Evolutionary conservation across 1,140 invertebrate genomes (phyloP).

Genomic region (Latrodectus geometricus): DNA sequence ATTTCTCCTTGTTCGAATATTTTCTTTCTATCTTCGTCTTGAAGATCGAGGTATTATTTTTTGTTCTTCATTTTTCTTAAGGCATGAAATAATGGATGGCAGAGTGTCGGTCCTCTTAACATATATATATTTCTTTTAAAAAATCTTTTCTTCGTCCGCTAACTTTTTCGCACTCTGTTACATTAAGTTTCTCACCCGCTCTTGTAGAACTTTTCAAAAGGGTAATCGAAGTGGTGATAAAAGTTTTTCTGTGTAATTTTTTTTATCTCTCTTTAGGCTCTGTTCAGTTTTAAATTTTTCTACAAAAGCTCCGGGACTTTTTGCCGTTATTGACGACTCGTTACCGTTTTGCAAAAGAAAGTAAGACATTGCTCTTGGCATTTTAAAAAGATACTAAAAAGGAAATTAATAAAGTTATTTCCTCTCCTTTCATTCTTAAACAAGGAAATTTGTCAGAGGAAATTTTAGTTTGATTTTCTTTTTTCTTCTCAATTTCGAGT

Average conservation of each 20-base stretch:
- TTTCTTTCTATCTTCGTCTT: not conserved
- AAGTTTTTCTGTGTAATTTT: constrained; percentile 4
- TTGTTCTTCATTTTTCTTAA: constrained; percentile 45
- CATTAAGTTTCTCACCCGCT: constrained; percentile 31
- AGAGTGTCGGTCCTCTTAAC: constrained; percentile 24
- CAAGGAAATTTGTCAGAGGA: not conserved
- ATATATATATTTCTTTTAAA: not conserved
- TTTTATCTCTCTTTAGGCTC: not conserved
- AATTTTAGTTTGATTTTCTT: too few relatives aligned
- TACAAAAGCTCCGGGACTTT: not conserved
- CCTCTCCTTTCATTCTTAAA: not conserved
- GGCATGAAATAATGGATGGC: constrained; percentile 54
- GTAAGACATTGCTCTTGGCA: not conserved
- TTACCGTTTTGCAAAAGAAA: not conserved
- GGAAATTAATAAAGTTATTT: not conserved
- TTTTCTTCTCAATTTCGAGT: too few relatives aligned
- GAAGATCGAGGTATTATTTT: constrained; percentile 3
- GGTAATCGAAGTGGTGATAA: constrained; percentile 58
- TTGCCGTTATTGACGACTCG: not conserved
- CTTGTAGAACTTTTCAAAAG: constrained; percentile 43
- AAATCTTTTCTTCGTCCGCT: constrained; percentile 38
- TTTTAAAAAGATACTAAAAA: not conserved
- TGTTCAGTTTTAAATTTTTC: constrained; percentile 43
- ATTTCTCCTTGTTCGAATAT: constrained; percentile 41
- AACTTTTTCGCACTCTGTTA: constrained; percentile 49